Evolutionary conservation across 2,888 invertebrate genomes (phyloP).

Genomic region (Rhabditoides inermis): DNA sequence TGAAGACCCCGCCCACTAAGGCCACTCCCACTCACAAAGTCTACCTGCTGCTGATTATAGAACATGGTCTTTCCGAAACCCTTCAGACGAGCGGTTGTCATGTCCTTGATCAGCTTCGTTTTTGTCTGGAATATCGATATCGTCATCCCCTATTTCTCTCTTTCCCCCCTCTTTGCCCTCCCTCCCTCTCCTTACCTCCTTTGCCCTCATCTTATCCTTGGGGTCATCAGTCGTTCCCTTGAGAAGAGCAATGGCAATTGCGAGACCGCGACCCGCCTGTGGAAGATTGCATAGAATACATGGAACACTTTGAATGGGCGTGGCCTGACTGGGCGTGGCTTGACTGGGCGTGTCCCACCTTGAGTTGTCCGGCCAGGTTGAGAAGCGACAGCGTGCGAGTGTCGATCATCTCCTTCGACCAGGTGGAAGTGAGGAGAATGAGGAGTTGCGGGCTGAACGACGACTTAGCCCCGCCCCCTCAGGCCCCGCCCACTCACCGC

Average conservation of each 20-base stretch:
- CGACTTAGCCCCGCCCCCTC: too few relatives aligned
- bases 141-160: background rate
- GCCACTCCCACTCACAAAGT: background rate
- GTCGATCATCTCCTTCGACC: conserved; percentile 54
- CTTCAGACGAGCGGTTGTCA: conserved; percentile 87
- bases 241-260: conserved; percentile 77
- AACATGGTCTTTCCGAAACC: conserved; percentile 93
- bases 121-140: conserved; percentile 56
- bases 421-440: conserved; percentile 77
- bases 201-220: conserved; percentile 60
- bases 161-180: background rate
- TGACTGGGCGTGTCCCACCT: conserved; percentile 55
- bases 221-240: conserved; percentile 59
- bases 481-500: conserved; percentile 60
- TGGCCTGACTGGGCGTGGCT: background rate
- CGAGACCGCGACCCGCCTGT: conserved; percentile 67
- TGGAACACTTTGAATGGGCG: background rate
- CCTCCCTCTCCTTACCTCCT: conserved; percentile 54
- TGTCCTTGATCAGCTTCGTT: conserved; percentile 53
- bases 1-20: conserved; percentile 12
- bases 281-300: background rate
- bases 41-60: conserved; percentile 66
- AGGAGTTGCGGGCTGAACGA: conserved; percentile 87
- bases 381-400: conserved; percentile 66
- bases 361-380: conserved; percentile 87